Base-by-base conservation (phyloP, 2,797 vertebrate species). In the Pipistrellus nathusii region DNA sequence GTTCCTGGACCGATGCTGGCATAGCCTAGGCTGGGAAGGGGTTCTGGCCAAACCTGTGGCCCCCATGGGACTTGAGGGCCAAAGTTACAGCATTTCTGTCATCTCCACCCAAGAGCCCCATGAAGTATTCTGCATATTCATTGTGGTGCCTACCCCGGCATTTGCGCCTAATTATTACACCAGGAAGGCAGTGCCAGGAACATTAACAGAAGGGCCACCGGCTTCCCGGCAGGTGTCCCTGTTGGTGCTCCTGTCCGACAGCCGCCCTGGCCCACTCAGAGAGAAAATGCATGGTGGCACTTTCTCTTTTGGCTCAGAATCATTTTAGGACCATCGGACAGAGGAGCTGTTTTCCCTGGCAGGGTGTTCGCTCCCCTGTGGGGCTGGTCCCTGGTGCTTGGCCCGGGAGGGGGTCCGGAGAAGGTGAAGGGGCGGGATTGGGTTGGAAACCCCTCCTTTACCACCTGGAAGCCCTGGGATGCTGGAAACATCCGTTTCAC, bases 61-160 rank as follows among this genome's bases (percentile, higher is more conserved):
- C 9, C 66, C n/a, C 41, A 2, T 55, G 64, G 41, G 85, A 48
- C 48, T 18, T 0, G 0, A 32, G 81, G 57, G 86, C 85, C 66
- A 12, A 72, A 90, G 95, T 44, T 30, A 30, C 38, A 68, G 57
- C 94, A 55, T 95, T 95, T 93, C 77, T 88, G 93, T 88, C 76
- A 38, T 82, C 75, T 94, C 94, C 91, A 91, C 96, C 71, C 69
- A 92, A 93, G 73, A 38, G 84, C 41, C 81, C 71, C 48, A 55
- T 41, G 14, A 90, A 82, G 85, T 96, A 93, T 95, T 97, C 97
- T 96, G 94, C 64, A 57, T 53, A 27, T 95, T 95, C 59, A 82
- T 96, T 95, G 95, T 95, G 57, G 57, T 71, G 13, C 97, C 91
- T 94, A 69, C 95, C 95, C 88, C 46, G 87, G 95, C 64, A 30